Percentiles rank a stretch among this genome's conserved stretches.
Evolutionary conservation across 2,113 vertebrate genomes (phyloP).

Genomic region (Craseonycteris thonglongyai): DNA sequence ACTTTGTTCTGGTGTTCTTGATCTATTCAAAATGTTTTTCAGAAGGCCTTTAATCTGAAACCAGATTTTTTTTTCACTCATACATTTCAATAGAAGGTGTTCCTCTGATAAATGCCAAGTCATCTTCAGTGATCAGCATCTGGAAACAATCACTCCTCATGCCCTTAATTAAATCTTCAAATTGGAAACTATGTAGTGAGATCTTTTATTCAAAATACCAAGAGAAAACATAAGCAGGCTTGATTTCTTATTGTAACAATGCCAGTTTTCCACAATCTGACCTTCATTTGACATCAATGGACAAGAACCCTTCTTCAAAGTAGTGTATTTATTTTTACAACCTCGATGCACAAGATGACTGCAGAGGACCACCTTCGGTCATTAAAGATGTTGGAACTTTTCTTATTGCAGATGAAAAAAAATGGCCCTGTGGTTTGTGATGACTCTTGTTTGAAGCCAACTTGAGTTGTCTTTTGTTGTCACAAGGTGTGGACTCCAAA

Average conservation of each 20-base stretch:
- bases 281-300: conserved; percentile 40
- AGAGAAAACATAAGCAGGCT: conserved; percentile 42
- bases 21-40: not conserved
- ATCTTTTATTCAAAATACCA: conserved; percentile 27
- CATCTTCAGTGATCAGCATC: not conserved
- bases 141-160: conserved; percentile 40
- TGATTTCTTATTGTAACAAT: conserved; percentile 45
- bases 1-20: not conserved
- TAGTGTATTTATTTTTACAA: conserved; percentile 65
- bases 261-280: conserved; percentile 72
- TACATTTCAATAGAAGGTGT: not conserved
- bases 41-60: not conserved
- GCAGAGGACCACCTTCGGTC: conserved; percentile 67
- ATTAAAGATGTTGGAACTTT: conserved; percentile 58
- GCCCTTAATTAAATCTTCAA: conserved; percentile 54
- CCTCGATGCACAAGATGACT: conserved; percentile 44
- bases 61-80: not conserved
- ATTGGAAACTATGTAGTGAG: conserved; percentile 1
- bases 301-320: conserved; percentile 69
- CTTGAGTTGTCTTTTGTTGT: conserved; percentile 44
- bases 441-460: conserved; percentile 21
- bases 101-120: not conserved
- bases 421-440: conserved; percentile 28
- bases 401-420: conserved; percentile 55
- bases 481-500: not conserved